These are phyloP conservation scores for Germaria angustata DNA, from an alignment of 2,888 invertebrate genomes.

Conservation along the genomic window DNA sequence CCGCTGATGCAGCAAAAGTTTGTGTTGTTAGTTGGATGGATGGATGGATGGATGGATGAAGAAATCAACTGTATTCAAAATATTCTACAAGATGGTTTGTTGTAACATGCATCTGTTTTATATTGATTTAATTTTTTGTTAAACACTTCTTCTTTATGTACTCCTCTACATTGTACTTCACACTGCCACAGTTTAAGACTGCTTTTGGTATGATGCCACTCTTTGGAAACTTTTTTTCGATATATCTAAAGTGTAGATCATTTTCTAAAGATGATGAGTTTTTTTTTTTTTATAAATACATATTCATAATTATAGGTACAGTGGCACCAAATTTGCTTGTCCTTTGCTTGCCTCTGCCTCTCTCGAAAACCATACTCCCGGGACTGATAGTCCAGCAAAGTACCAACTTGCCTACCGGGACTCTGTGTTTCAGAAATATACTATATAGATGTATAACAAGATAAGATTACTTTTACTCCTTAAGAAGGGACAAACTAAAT, in stretches of 20 bases:
- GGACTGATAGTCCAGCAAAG: too few relatives aligned
- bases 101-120: conserved; percentile 65
- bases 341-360: too few relatives aligned
- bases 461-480: too few relatives aligned
- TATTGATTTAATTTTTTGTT: conserved; percentile 55
- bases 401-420: too few relatives aligned
- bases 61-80: conserved; percentile 48
- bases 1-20: conserved; percentile 34
- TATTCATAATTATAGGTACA: neutral
- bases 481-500: too few relatives aligned
- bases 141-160: neutral
- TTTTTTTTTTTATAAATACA: neutral
- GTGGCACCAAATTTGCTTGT: neutral
- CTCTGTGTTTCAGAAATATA: too few relatives aligned
- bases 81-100: conserved; percentile 36
- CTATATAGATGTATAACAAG: too few relatives aligned
- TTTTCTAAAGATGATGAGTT: conserved; percentile 20
- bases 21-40: neutral
- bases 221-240: neutral
- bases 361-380: too few relatives aligned
- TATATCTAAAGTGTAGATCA: neutral
- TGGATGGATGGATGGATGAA: conserved; percentile 25
- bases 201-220: conserved; percentile 18
- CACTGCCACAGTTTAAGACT: neutral
- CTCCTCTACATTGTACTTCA: neutral